phyloP scores from a whole-genome alignment of 1,140 invertebrate species.

The Rhizoglyphus robini region DNA sequence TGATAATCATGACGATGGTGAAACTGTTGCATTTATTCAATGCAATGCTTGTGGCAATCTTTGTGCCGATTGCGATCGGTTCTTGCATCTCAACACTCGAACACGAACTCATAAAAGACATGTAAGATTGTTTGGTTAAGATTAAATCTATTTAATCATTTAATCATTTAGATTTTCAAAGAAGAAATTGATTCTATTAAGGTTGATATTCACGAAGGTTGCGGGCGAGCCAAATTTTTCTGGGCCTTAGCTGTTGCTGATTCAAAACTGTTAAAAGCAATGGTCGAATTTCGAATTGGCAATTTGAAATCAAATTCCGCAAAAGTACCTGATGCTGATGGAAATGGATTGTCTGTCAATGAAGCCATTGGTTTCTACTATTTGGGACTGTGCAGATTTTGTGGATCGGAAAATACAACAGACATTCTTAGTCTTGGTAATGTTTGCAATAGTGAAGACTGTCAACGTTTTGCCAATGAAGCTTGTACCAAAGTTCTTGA shows the following conservation, averaged over 20 bases:
- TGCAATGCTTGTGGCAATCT: constrained; percentile 80
- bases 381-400: constrained; percentile 72
- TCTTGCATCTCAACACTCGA: constrained; percentile 75
- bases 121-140: constrained; percentile 36
- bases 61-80: constrained; percentile 87
- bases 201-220: constrained; percentile 88
- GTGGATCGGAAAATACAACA: constrained; percentile 61
- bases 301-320: constrained; percentile 29
- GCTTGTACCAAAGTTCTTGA: constrained; percentile 65
- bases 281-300: constrained; percentile 82
- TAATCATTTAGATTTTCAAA: constrained; percentile 54
- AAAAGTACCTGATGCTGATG: not conserved
- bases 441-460: constrained; percentile 82
- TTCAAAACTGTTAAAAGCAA: constrained; percentile 74
- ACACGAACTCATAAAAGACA: constrained; percentile 75
- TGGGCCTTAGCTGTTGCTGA: constrained; percentile 86
- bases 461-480: constrained; percentile 68
- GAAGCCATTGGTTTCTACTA: not conserved
- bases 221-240: constrained; percentile 83
- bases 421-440: constrained; percentile 78
- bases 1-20: constrained; percentile 90
- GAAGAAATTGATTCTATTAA: constrained; percentile 75
- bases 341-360: not conserved
- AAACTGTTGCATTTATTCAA: constrained; percentile 77
- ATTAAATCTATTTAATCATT: not conserved